Evolutionary conservation across 2,113 vertebrate species (phyloP).

Genomic region (Pipa parva): DNA sequence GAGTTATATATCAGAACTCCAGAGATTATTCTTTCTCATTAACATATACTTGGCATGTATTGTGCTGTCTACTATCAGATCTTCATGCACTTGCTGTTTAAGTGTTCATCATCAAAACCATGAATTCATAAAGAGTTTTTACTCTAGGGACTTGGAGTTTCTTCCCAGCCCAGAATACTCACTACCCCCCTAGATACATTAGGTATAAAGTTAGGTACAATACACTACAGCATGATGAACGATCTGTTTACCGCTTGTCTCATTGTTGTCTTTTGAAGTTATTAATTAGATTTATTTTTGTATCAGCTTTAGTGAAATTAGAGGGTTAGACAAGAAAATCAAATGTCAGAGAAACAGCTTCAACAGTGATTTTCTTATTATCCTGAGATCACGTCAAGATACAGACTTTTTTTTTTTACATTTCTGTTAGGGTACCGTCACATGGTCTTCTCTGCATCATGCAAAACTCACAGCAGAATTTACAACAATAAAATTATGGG

Average conservation of each 20-base stretch:
- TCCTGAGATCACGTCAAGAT: not conserved
- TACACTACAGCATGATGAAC: constrained; percentile 47
- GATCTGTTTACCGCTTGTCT: constrained; percentile 44
- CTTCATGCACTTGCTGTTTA: constrained; percentile 43
- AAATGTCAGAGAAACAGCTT: constrained; percentile 31
- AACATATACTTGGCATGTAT: constrained; percentile 51
- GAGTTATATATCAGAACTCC: constrained; percentile 52
- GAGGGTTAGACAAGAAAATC: constrained; percentile 36
- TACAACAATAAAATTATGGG: too few species aligned
- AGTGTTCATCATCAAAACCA: constrained; percentile 47
- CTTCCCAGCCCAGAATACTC: constrained; percentile 29
- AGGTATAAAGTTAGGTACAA: constrained; percentile 44
- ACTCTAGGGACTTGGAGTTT: constrained; percentile 49
- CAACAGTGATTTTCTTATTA: constrained; percentile 8
- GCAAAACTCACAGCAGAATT: not conserved
- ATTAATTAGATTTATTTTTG: constrained; percentile 49
- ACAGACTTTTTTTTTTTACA: not conserved
- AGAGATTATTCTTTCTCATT: constrained; percentile 46
- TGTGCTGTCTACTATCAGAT: constrained; percentile 52
- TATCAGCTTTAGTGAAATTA: constrained; percentile 40
- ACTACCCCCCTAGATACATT: constrained; percentile 39
- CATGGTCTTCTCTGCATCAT: not conserved
- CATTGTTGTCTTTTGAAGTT: constrained; percentile 43
- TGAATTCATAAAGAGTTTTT: constrained; percentile 44
- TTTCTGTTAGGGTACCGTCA: not conserved